Evolutionary conservation across 2,888 invertebrate genomes (phyloP).

Genomic region (Leucophenga maculata): DNA sequence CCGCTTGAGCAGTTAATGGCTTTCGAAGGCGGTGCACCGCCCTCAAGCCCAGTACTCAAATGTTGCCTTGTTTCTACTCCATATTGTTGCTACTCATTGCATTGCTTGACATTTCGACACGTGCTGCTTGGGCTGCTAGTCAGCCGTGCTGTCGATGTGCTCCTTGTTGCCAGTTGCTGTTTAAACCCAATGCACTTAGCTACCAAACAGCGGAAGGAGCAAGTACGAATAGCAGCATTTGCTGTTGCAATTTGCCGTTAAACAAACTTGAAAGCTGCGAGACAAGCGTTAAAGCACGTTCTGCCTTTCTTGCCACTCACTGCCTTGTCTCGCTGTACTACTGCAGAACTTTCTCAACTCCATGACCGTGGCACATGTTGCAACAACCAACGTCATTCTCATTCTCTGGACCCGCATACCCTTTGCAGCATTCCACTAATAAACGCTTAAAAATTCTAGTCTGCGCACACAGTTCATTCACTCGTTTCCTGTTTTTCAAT

Average conservation of each 20-base stretch:
- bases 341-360: slow-evolving; percentile 14
- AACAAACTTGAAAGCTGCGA: slow-evolving; percentile 60
- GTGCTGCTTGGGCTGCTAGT: neutral
- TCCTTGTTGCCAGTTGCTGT: slow-evolving; percentile 14
- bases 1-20: slow-evolving; percentile 10
- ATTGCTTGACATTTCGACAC: slow-evolving; percentile 9
- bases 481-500: slow-evolving; percentile 28
- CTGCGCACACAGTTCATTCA: slow-evolving; percentile 47
- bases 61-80: neutral
- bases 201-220: slow-evolving; percentile 14
- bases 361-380: slow-evolving; percentile 11
- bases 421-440: neutral
- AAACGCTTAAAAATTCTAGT: slow-evolving; percentile 24
- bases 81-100: neutral
- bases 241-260: slow-evolving; percentile 50
- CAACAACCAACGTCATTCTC: neutral
- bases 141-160: neutral
- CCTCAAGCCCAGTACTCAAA: too few species aligned
- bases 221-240: neutral
- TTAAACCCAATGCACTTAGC: slow-evolving; percentile 43
- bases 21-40: neutral
- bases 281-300: slow-evolving; percentile 60
- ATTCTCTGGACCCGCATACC: too few species aligned
- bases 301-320: slow-evolving; percentile 29
- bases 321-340: neutral